These are phyloP conservation scores for Spodoptera litura DNA, from an alignment of 1,140 invertebrate genomes.

Conservation along the genomic window DNA sequence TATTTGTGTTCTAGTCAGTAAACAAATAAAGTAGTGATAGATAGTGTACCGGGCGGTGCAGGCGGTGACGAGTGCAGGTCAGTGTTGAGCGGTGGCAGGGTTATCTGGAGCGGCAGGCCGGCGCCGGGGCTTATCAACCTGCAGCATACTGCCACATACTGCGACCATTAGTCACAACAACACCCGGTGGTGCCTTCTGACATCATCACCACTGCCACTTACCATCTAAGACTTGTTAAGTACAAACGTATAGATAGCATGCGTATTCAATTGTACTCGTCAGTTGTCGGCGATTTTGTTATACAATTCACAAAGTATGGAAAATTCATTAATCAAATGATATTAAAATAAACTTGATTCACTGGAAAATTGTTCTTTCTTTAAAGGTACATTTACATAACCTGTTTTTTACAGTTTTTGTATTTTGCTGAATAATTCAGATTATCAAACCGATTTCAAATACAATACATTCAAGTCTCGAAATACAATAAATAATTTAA, in stretches of 20 bases:
- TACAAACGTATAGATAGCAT: too few species aligned
- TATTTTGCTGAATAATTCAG: constrained; percentile 36
- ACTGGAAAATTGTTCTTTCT: too few species aligned
- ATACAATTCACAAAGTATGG: too few species aligned
- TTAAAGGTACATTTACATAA: too few species aligned
- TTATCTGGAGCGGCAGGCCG: constrained; percentile 68
- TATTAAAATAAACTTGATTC: too few species aligned
- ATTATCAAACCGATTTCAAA: constrained; percentile 27
- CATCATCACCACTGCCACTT: constrained; percentile 44
- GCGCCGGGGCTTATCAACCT: constrained; percentile 76
- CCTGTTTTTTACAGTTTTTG: too few species aligned
- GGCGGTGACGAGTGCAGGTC: constrained; percentile 28
- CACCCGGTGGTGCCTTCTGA: constrained; percentile 46
- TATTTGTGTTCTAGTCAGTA: not conserved
- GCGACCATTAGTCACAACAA: constrained; percentile 55
- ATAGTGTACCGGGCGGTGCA: not conserved
- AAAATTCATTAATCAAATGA: too few species aligned
- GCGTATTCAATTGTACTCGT: too few species aligned
- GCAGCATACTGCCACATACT: constrained; percentile 55
- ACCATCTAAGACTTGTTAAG: constrained; percentile 16
- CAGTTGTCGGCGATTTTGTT: too few species aligned
- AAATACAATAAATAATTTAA: constrained; percentile 31
- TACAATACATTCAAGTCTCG: constrained; percentile 19
- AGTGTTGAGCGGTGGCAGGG: constrained; percentile 48
- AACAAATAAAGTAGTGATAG: constrained; percentile 2